Evolutionary conservation across 2,113 vertebrate species (phyloP).

Genomic region (Pseudorectes ferrugineus): DNA sequence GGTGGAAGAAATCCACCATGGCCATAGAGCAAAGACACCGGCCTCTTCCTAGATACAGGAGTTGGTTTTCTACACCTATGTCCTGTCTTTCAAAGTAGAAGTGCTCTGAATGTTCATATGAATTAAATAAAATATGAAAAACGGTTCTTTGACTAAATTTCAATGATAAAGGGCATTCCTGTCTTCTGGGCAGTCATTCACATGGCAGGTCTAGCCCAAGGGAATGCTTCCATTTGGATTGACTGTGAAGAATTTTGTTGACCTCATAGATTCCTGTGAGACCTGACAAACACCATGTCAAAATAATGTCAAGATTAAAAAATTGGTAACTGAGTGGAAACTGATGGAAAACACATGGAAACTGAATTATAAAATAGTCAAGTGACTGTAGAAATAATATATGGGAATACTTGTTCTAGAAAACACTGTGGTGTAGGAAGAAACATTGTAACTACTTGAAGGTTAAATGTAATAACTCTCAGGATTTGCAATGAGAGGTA

Average conservation of each 20-base stretch:
- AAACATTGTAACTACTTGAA: not conserved
- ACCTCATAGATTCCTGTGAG: not conserved
- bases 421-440: not conserved
- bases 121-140: not conserved
- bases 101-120: not conserved
- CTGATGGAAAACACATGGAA: not conserved
- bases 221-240: not conserved
- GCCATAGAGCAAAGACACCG: not conserved
- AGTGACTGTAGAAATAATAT: not conserved
- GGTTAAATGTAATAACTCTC: not conserved
- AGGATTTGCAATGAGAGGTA: not conserved
- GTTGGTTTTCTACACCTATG: not conserved
- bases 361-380: not conserved
- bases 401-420: not conserved
- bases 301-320: not conserved
- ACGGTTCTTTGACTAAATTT: not conserved
- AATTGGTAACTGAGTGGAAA: not conserved
- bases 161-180: not conserved
- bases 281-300: not conserved
- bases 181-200: not conserved
- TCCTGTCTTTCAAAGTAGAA: not conserved
- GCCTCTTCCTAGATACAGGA: not conserved
- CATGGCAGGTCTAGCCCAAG: not conserved
- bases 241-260: not conserved
- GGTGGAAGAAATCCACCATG: not conserved